These are phyloP conservation scores for Drosophila trichaetosa DNA, from an alignment of 2,888 invertebrate species.

Conservation along the genomic window DNA sequence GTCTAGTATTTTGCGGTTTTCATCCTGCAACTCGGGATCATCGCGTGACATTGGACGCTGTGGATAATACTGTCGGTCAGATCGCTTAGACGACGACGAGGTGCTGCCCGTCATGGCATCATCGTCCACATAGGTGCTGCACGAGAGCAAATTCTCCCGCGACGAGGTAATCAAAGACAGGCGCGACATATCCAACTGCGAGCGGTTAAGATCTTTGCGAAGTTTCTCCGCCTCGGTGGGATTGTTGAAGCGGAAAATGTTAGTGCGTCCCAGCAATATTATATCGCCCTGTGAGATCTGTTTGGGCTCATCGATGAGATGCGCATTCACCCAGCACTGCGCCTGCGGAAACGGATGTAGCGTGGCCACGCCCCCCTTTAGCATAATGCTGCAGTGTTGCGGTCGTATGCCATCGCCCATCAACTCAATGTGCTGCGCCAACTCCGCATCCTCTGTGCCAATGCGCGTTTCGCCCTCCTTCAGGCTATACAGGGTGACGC, in stretches of 20 bases:
- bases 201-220: constrained; percentile 89
- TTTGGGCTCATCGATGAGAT: constrained; percentile 91
- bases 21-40: constrained; percentile 88
- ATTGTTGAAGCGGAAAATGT: constrained; percentile 95
- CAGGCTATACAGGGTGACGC: constrained; percentile 95
- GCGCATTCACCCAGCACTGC: constrained; percentile 93
- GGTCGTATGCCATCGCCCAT: constrained; percentile 91
- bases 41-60: constrained; percentile 85
- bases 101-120: constrained; percentile 71
- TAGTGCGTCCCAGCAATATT: constrained; percentile 90
- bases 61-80: constrained; percentile 84
- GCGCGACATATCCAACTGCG: constrained; percentile 91
- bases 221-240: constrained; percentile 94
- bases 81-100: constrained; percentile 80
- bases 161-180: constrained; percentile 92
- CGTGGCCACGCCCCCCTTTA: constrained; percentile 90
- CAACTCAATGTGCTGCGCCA: constrained; percentile 91
- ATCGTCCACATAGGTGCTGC: constrained; percentile 82
- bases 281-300: constrained; percentile 93
- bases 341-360: constrained; percentile 90
- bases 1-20: constrained; percentile 89
- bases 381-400: constrained; percentile 91
- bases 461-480: constrained; percentile 95
- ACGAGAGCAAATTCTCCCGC: constrained; percentile 88
- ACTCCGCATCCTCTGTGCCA: constrained; percentile 90